A percentile compares a stretch with the other conserved stretches of the same genome.
Evolutionary conservation across 2,888 invertebrate species (phyloP).

Genomic region (Harpagoxenus sublaevis): DNA sequence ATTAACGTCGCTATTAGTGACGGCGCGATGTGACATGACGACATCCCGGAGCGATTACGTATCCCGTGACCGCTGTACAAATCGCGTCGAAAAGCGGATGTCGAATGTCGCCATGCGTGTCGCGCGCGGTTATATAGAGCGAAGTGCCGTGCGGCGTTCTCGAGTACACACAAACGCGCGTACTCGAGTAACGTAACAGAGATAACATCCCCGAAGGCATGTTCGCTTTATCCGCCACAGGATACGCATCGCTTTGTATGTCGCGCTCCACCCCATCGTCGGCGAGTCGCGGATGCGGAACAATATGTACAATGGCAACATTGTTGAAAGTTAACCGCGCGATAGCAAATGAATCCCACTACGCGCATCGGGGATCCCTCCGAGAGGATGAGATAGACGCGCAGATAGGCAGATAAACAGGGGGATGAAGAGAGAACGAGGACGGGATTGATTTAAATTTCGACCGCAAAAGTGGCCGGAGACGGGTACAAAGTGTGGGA

Average conservation of each 20-base stretch:
- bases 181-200: constrained; percentile 26
- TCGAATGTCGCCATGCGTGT: neutral
- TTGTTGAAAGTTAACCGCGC: constrained; percentile 60
- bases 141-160: constrained; percentile 10
- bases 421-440: neutral
- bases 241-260: constrained; percentile 46
- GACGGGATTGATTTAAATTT: constrained; percentile 60
- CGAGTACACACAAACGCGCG: constrained; percentile 23
- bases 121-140: constrained; percentile 10
- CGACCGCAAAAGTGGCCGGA: constrained; percentile 26
- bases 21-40: neutral
- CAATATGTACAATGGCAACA: constrained; percentile 56
- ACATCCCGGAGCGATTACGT: constrained; percentile 6
- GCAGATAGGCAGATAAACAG: neutral
- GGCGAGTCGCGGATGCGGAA: constrained; percentile 21
- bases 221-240: constrained; percentile 37
- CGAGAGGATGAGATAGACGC: neutral
- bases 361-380: constrained; percentile 31
- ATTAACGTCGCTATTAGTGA: neutral
- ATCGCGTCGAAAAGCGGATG: constrained; percentile 32
- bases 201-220: constrained; percentile 52
- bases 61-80: constrained; percentile 1
- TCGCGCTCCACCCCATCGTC: neutral
- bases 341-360: constrained; percentile 50
- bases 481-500: neutral